Evolutionary conservation across 2,888 invertebrate genomes (phyloP).

Genomic region (Cerastoderma edule): DNA sequence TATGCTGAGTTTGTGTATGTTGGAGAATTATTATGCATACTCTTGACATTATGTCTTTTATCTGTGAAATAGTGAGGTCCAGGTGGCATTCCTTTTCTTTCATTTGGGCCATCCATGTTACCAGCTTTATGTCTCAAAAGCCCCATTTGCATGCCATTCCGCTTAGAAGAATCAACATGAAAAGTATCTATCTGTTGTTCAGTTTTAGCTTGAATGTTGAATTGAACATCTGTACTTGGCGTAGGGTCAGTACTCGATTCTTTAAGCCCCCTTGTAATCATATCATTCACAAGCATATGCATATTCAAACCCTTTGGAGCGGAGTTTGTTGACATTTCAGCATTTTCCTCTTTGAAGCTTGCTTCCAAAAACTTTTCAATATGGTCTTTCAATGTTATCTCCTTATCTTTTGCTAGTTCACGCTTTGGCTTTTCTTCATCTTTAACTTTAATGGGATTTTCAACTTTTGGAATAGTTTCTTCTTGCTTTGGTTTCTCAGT

Average conservation of each 20-base stretch:
- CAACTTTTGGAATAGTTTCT: slow-evolving; percentile 8
- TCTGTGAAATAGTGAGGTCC: no score
- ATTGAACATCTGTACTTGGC: neutral
- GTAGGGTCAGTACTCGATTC: neutral
- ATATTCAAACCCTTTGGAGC: slow-evolving; percentile 63
- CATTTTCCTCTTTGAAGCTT: slow-evolving; percentile 63
- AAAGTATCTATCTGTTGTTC: neutral
- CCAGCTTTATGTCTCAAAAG: neutral
- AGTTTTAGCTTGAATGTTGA: neutral
- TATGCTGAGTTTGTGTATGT: no score
- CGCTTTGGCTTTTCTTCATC: slow-evolving; percentile 26
- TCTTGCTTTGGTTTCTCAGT: neutral
- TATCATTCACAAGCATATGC: slow-evolving; percentile 72
- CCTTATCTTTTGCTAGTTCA: slow-evolving; percentile 51
- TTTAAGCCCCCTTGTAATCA: slow-evolving; percentile 63
- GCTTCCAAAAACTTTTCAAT: slow-evolving; percentile 72
- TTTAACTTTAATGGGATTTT: neutral
- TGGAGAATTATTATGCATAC: no score
- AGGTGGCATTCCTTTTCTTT: no score
- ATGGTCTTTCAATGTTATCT: slow-evolving; percentile 73
- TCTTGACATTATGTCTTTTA: no score
- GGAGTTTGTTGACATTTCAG: slow-evolving; percentile 31
- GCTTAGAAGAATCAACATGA: neutral
- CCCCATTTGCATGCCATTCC: neutral
- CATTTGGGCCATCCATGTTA: slow-evolving; percentile 5